A percentile compares a stretch with the other conserved stretches of the same genome.
Evolutionary conservation across 2,113 vertebrate species (phyloP).

Genomic region (Corythoichthys intestinalis): DNA sequence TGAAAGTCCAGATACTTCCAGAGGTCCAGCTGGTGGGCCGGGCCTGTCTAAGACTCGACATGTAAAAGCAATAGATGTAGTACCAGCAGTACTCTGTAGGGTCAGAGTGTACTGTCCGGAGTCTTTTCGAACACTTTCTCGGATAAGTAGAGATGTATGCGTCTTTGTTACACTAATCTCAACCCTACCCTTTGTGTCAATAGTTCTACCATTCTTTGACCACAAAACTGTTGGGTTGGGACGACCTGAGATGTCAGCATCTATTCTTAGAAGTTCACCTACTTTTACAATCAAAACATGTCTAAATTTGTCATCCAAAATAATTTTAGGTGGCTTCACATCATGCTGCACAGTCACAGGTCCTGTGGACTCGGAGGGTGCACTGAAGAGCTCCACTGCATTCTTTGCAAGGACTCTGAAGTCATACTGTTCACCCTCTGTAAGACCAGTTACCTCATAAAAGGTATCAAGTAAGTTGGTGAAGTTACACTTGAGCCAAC

Average conservation of each 20-base stretch:
- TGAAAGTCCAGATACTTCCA: slow-evolving; percentile 84
- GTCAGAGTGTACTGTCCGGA: slow-evolving; percentile 91
- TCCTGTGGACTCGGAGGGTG: slow-evolving; percentile 90
- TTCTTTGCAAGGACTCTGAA: slow-evolving; percentile 93
- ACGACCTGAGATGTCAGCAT: slow-evolving; percentile 86
- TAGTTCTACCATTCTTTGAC: slow-evolving; percentile 90
- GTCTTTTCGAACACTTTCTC: slow-evolving; percentile 88
- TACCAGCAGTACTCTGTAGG: slow-evolving; percentile 88
- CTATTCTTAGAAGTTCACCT: slow-evolving; percentile 89
- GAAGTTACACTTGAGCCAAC: slow-evolving; percentile 97
- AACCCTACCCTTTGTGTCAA: slow-evolving; percentile 87
- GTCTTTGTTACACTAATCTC: slow-evolving; percentile 84
- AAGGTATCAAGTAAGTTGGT: slow-evolving; percentile 90
- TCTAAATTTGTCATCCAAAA: slow-evolving; percentile 86
- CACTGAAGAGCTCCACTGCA: slow-evolving; percentile 86
- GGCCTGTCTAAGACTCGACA: slow-evolving; percentile 96
- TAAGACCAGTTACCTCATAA: slow-evolving; percentile 89
- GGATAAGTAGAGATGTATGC: slow-evolving; percentile 79
- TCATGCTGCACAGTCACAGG: slow-evolving; percentile 92
- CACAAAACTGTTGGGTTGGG: slow-evolving; percentile 90
- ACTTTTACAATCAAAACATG: slow-evolving; percentile 88
- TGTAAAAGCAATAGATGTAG: slow-evolving; percentile 80
- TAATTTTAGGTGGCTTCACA: slow-evolving; percentile 89
- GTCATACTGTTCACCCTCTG: slow-evolving; percentile 89
- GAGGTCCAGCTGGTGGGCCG: slow-evolving; percentile 88